Conservation (phyloP, 2,888 invertebrate species). For the Chrysolina oricalcia region DNA sequence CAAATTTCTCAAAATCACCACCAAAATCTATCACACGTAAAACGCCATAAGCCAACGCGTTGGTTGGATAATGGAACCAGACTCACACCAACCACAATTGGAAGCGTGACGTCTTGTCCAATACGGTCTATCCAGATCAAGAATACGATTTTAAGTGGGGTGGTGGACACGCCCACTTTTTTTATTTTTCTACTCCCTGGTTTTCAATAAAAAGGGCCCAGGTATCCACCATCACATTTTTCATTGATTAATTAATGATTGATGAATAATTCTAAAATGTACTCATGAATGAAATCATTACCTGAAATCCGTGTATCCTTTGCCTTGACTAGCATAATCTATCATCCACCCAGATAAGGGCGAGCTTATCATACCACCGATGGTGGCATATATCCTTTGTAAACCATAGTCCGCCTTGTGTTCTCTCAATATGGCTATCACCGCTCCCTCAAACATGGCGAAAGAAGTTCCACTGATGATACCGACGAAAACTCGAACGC, state of each 20-base stretch:
- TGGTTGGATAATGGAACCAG: too few relatives aligned
- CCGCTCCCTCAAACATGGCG: constrained; percentile 88
- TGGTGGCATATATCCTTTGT: constrained; percentile 83
- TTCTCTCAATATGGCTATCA: constrained; percentile 83
- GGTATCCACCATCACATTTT: neutral
- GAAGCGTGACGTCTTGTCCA: too few relatives aligned
- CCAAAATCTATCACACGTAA: too few relatives aligned
- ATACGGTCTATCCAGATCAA: too few relatives aligned
- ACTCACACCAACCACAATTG: too few relatives aligned
- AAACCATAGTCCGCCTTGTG: constrained; percentile 86
- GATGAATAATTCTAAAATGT: neutral
- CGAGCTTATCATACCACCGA: constrained; percentile 87
- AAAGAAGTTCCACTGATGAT: constrained; percentile 84
- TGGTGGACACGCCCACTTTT: too few relatives aligned
- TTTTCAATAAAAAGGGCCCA: too few relatives aligned
- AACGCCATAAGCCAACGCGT: too few relatives aligned
- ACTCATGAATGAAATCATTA: constrained; percentile 62
- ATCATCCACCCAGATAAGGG: constrained; percentile 84
- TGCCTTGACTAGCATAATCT: constrained; percentile 82
- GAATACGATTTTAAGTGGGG: too few relatives aligned
- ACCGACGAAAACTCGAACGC: constrained; percentile 77
- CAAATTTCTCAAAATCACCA: too few relatives aligned
- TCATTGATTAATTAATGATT: neutral
- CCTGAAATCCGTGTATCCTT: constrained; percentile 84
- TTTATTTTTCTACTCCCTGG: too few relatives aligned